Evolutionary conservation across 2,888 invertebrate genomes (phyloP), one percentile per base, ranked within the genome.

Genomic region (Laspeyria flexula): DNA sequence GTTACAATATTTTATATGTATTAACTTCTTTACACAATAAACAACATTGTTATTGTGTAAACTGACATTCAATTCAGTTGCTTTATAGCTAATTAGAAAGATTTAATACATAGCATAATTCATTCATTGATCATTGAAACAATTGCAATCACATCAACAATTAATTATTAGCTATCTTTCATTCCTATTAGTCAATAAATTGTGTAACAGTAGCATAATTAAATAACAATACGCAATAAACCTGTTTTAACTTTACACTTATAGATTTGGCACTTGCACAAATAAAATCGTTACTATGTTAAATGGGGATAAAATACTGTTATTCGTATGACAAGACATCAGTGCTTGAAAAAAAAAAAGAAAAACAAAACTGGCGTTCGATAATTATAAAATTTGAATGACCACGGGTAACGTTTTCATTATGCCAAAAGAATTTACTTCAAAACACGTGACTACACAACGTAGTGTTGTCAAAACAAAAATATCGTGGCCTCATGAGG

Each of bases 181-280:
- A 11, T 7, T 21, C 21, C 21, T 3, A 21, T 21, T 21, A n/a
- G n/a, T 21, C 5, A 5, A 21, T 21, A 2, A 2, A 5, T 21
- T 5, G 2, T 21, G 2, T 21, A 21, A 21, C 3, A 2, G 21
- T 3, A 5, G 21, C 21, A 5, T 21, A 3, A 21, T 21, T 5
- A 5, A 3, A 21, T 21, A 3, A 21, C 5, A 21, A 21, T 21
- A 6, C 25, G 9, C 7, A 25, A 25, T 25, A 25, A 25, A 6
- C 7, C 3, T 25, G 3, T 9, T 31, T 31, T 21, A 31, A 21
- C 12, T 12, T 12, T 21, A 16, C 23, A n/a, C 39, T 40, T 27
- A 39, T 49, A 49, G 43, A 43, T 13, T 39, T 49, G 49, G 49
- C 43, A 49, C 10, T 13, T 4, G 13, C 31, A 48, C 37, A 30